Evolutionary conservation across 1,140 invertebrate genomes (phyloP), one percentile per base, ranked within the genome.

Genomic region (Patella vulgata): DNA sequence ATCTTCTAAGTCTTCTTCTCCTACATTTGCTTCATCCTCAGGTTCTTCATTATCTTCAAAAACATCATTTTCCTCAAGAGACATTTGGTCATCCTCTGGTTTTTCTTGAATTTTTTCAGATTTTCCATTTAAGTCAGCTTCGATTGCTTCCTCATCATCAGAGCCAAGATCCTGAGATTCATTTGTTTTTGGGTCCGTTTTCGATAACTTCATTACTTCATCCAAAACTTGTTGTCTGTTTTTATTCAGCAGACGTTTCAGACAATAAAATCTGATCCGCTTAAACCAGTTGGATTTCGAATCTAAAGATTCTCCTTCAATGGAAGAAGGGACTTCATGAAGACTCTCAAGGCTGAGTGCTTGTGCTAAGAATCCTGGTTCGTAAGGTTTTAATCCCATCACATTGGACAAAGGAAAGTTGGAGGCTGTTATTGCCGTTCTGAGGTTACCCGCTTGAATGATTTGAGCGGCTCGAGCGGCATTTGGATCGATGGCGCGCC

Each of bases 211-310:
- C 33, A 63, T 27, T 21, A 68, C 54, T 50, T 71, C 65, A 3
- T 64, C 68, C 30, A 72, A 58, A 31, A 78, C 75, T 25, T 72
- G 65, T 43, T 73, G 70, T 11, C 74, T 53, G 53, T 79, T 76
- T 44, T 73, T 78, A 40, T 66, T 75, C 52, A 71, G 68, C 27
- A 81, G 59, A 36, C 79, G 56, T 27, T 72, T 71, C 42, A 73
- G 74, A 46, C 79, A 81, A 47, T 81, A 81, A 27, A 70, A 46
- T 57, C 71, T 63, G 48, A 81, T 76, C 54, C 78, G 75, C 27
- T 70, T 67, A 17, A 81, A 65, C 79, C 79, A 81, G 58, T 76
- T 71, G 25, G 73, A 43, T 14, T 64, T 60, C n/a, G 64, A 57
- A 48, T 66, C 56, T 17, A 58, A 63, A 36, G 71, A 68, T 57